Conservation (phyloP, 1,140 invertebrate species). For the Drosophila nannoptera region DNA sequence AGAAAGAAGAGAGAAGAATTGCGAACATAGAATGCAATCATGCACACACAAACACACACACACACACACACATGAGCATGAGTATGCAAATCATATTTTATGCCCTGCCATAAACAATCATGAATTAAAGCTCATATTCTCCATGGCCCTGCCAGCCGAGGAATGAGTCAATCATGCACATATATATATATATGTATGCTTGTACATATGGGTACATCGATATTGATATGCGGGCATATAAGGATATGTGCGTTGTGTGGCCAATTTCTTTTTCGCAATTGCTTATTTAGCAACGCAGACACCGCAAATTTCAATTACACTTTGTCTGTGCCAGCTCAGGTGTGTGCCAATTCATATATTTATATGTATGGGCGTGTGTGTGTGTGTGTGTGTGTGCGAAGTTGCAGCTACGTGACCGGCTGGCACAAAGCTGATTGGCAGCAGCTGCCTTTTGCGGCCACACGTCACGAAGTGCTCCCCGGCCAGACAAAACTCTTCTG, state of each 20-base stretch:
- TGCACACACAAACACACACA: background rate
- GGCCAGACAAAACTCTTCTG: conserved; percentile 1
- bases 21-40: background rate
- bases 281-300: conserved; percentile 24
- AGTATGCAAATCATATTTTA: no score
- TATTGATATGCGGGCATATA: background rate
- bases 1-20: no score
- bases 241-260: conserved; percentile 2
- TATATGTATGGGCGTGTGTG: no score
- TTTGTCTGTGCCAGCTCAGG: conserved; percentile 6
- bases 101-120: background rate
- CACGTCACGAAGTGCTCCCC: conserved; percentile 14
- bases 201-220: background rate
- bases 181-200: background rate
- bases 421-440: conserved; percentile 5
- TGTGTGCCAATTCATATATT: no score
- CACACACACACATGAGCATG: background rate
- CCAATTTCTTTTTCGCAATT: conserved; percentile 1
- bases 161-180: background rate
- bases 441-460: conserved; percentile 25
- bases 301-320: conserved; percentile 45
- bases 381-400: background rate
- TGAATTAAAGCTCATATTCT: background rate
- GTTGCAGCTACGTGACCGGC: conserved; percentile 35
- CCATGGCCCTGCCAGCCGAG: background rate